Evolutionary conservation across 2,113 vertebrate genomes (phyloP).

Genomic region (Heloderma charlesbogerti): DNA sequence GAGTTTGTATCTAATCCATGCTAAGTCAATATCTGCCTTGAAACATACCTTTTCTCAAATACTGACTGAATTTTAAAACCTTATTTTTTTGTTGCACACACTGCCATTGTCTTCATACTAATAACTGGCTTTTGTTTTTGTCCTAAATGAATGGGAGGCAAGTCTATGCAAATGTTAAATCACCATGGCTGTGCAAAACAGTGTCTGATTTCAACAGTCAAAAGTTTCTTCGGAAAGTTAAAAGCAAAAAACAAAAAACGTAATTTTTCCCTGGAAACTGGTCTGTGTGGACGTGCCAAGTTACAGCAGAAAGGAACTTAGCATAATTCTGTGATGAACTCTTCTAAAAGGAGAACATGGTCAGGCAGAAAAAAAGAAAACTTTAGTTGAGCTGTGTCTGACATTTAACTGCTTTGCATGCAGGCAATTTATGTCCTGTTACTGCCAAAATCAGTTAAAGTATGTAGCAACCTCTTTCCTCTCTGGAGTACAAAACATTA

Average conservation of each 20-base stretch:
- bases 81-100: not conserved
- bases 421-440: not conserved
- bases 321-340: not conserved
- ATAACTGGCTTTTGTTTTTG: not conserved
- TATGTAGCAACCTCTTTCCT: constrained; percentile 19
- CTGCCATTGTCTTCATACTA: not conserved
- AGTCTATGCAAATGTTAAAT: not conserved
- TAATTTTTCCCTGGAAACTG: not conserved
- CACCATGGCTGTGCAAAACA: not conserved
- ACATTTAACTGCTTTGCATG: constrained; percentile 10
- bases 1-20: not conserved
- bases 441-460: constrained; percentile 19
- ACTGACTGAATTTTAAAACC: not conserved
- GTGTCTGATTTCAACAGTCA: not conserved
- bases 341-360: not conserved
- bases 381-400: not conserved
- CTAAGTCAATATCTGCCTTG: not conserved
- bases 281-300: constrained; percentile 4
- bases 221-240: not conserved
- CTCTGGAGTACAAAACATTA: not conserved
- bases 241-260: not conserved
- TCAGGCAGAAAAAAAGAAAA: not conserved
- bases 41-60: not conserved
- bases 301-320: constrained; percentile 40
- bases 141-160: not conserved